Conservation (phyloP, 2,113 vertebrate genomes). For the Saguinus midas region DNA sequence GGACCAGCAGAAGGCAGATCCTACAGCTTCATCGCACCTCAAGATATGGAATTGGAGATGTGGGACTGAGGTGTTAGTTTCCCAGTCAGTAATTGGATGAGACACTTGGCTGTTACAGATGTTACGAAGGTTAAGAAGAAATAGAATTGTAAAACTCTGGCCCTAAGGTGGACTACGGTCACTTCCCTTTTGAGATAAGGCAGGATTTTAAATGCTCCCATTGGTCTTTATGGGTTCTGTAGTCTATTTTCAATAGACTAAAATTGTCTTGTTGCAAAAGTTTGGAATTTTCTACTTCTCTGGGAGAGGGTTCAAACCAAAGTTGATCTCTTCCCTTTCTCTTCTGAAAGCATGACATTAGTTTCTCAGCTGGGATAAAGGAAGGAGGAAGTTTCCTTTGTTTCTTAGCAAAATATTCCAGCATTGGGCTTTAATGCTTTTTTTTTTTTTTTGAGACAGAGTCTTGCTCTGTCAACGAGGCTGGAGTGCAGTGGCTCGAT, state of each 20-base stretch:
- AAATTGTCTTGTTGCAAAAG: neutral
- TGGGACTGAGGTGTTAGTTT: constrained; percentile 52
- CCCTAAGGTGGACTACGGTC: neutral
- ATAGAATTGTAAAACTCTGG: neutral
- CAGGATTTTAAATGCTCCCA: neutral
- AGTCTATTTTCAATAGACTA: neutral
- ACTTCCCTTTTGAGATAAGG: neutral
- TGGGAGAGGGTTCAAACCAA: neutral
- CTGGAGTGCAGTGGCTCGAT: too few relatives aligned
- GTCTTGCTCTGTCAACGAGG: too few relatives aligned
- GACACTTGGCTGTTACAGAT: neutral
- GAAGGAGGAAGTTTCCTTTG: neutral
- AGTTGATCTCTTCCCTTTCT: neutral
- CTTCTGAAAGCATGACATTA: neutral
- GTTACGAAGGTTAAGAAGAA: constrained; percentile 51
- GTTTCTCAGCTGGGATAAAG: neutral
- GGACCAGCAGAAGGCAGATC: neutral
- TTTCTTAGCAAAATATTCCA: neutral
- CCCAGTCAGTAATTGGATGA: neutral
- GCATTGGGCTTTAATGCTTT: neutral
- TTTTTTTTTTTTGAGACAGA: too few relatives aligned
- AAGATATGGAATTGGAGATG: constrained; percentile 44
- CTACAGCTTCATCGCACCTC: constrained; percentile 53
- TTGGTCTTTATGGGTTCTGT: neutral
- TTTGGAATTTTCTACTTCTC: neutral